Evolutionary conservation across 2,113 vertebrate species (phyloP).

Genomic region (Oryzias woworae): DNA sequence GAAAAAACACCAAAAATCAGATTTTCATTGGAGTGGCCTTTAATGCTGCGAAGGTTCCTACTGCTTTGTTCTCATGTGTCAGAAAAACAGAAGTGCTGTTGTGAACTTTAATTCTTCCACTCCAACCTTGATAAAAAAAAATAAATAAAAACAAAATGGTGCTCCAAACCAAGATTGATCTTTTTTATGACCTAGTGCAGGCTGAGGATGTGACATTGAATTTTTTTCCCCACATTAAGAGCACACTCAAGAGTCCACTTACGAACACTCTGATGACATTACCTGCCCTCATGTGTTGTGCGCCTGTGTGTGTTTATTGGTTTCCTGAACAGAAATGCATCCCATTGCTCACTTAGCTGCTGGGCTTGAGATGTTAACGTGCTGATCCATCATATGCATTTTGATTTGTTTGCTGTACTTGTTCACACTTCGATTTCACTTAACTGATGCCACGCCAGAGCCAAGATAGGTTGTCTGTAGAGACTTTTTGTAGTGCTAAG

Average conservation of each 20-base stretch:
- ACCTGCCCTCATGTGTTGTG: conserved; percentile 24
- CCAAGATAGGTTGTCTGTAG: conserved; percentile 19
- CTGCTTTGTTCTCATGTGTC: conserved; percentile 1
- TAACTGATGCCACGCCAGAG: not conserved
- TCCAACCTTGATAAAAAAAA: conserved; percentile 43
- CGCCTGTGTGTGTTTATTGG: conserved; percentile 41
- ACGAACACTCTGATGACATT: conserved; percentile 28
- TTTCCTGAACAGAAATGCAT: conserved; percentile 37
- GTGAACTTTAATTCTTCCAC: conserved; percentile 29
- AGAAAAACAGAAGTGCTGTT: conserved; percentile 7
- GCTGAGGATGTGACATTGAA: conserved; percentile 32
- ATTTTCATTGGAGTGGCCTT: too few relatives aligned
- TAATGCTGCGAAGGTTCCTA: too few relatives aligned
- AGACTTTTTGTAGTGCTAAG: conserved; percentile 23
- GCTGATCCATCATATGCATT: conserved; percentile 37
- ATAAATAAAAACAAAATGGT: conserved; percentile 16
- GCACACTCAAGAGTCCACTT: conserved; percentile 67
- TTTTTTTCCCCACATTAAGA: conserved; percentile 34
- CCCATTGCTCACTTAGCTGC: conserved; percentile 41
- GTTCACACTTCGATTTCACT: conserved; percentile 5
- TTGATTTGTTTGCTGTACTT: conserved; percentile 32
- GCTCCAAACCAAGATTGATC: conserved; percentile 58
- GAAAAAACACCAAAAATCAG: too few relatives aligned
- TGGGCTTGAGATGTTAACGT: conserved; percentile 20
- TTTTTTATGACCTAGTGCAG: conserved; percentile 43